phyloP scores from a whole-genome alignment of 1,140 invertebrate species.

The Sycophaga agraensis region DNA sequence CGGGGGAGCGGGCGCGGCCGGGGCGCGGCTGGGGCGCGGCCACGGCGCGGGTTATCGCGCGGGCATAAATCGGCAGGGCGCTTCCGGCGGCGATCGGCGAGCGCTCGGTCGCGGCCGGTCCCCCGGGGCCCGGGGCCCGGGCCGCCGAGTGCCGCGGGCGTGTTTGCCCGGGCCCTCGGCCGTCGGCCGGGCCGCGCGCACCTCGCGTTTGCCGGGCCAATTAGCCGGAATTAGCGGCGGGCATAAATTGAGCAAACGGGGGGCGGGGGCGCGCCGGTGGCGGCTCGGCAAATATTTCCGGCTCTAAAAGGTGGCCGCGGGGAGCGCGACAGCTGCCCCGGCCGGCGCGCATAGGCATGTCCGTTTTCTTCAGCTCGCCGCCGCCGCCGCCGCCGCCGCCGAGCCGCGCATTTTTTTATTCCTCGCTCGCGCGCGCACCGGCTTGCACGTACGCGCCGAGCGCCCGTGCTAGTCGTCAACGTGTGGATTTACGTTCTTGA shows the following conservation, averaged over 20 bases:
- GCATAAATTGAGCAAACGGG: conserved; percentile 56
- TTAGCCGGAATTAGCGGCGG: conserved; percentile 55
- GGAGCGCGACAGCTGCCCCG: too few relatives aligned
- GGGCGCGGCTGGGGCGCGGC: too few relatives aligned
- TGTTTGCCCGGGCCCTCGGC: too few relatives aligned
- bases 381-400: too few relatives aligned
- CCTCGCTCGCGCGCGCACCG: neutral
- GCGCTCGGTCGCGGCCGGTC: too few relatives aligned
- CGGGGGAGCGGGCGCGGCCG: too few relatives aligned
- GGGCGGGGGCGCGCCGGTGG: conserved; percentile 28
- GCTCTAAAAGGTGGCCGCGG: conserved; percentile 50
- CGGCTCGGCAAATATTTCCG: conserved; percentile 45
- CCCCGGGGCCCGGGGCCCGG: too few relatives aligned
- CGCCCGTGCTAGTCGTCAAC: conserved; percentile 34
- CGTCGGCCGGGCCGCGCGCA: conserved; percentile 28
- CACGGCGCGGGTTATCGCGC: too few relatives aligned
- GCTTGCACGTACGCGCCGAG: neutral
- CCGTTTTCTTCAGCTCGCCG: neutral
- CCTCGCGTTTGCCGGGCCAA: conserved; percentile 44
- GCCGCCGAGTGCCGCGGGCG: too few relatives aligned
- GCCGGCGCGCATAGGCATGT: neutral
- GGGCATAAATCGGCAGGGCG: too few relatives aligned
- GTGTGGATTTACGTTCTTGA: conserved; percentile 43
- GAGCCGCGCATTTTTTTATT: conserved; percentile 9
- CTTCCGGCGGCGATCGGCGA: too few relatives aligned